Percentiles rank a stretch among this genome's conserved stretches.
Conservation (phyloP, 2,113 vertebrate genomes). For the Ceyx cyanopectus region DNA sequence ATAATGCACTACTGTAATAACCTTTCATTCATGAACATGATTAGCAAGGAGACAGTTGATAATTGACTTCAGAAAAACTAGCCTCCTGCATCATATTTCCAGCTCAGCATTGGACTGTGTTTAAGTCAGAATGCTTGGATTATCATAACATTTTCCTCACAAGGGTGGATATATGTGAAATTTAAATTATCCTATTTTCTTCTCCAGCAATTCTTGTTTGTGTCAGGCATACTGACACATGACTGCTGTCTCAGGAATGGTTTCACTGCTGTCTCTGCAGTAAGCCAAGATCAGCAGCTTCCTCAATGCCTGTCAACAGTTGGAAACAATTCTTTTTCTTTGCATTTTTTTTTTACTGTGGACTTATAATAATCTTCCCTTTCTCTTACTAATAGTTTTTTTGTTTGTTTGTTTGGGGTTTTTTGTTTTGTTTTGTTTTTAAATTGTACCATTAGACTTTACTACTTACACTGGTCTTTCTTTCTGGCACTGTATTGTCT, state of each 20-base stretch:
- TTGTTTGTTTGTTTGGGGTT: too few species aligned
- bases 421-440: neutral
- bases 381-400: neutral
- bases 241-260: neutral
- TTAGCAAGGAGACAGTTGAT: neutral
- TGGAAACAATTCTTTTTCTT: neutral
- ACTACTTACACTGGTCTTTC: neutral
- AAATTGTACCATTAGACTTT: neutral
- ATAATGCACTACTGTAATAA: neutral
- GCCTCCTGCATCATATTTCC: neutral
- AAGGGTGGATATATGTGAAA: neutral
- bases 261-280: neutral
- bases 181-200: neutral
- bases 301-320: neutral
- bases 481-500: neutral
- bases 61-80: slow-evolving; percentile 35
- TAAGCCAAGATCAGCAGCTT: neutral
- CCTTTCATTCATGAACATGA: neutral
- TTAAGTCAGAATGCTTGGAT: neutral
- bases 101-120: neutral
- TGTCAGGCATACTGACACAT: neutral
- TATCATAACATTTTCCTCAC: neutral
- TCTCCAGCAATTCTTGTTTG: neutral
- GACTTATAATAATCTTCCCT: neutral
- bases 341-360: neutral